Base-by-base conservation (phyloP, 2,113 vertebrate genomes). In the Pituophis catenifer region DNA sequence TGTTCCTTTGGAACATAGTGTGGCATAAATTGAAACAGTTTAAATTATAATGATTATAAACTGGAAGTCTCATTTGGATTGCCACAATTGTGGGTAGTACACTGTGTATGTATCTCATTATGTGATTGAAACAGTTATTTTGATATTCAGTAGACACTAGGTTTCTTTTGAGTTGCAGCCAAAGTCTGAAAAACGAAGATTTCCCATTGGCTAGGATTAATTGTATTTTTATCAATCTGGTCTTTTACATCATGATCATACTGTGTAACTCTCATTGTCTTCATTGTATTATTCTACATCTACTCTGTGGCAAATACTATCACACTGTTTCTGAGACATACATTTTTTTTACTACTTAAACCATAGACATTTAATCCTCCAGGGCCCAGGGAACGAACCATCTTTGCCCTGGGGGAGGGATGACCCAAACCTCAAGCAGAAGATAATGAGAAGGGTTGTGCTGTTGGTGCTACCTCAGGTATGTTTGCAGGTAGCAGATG, bases 381-480 rank as follows among this genome's bases (percentile, higher is more conserved):
- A 91, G 19, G n/a, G 1, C 6, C 3, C 91, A 23, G 87, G 58
- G 91, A 95, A 93, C 55, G 75, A 85, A 94, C 86, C 85, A 86
- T 70, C 70, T 88, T 54, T 94, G 89, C 52, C 85, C 48, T 92
- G 93, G 11, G 94, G 17, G 93, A 17, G 62, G 81, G 88, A 91
- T 44, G 88, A 91, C 0, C 91, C 90, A 44, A 96, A 96, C 70
- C 8, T 89, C 70, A 54, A 93, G 21, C 50, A 93, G 88, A 96
- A 95, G 55, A 23, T 93, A 96, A 95, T 3, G 12, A 95, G 87
- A 93, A 94, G n/a, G 21, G 15, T 24, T 93, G 17, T 86, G 91
- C 21, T 86, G 65, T 93, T 95, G 59, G 93, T 94, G 92, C 88
- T 95, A 89, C 23, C 92, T 87, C 95, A 6, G 94, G 62, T 92